Evolutionary conservation across 2,888 invertebrate species (phyloP).

Genomic region (Gymnoscelis rufifasciata): DNA sequence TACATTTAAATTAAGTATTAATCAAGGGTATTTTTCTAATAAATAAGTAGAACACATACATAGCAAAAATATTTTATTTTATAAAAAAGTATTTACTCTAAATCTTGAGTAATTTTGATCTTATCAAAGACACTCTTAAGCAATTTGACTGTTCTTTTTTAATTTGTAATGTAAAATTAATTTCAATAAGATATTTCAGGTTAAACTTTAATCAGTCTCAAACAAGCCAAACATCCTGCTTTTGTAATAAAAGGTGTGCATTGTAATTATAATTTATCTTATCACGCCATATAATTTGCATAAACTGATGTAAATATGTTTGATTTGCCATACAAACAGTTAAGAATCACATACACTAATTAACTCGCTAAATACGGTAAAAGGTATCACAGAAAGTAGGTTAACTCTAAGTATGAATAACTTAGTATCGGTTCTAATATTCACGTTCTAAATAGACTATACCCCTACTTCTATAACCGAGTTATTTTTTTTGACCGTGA

Average conservation of each 20-base stretch:
- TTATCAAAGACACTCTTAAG: conserved; percentile 4
- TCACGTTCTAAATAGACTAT: too few relatives aligned
- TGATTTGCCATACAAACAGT: not conserved
- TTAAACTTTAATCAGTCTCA: conserved; percentile 22
- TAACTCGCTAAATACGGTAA: conserved; percentile 6
- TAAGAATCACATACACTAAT: conserved; percentile 3
- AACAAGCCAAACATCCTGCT: conserved; percentile 9
- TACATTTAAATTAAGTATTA: not conserved
- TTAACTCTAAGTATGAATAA: too few relatives aligned
- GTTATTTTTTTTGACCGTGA: not conserved
- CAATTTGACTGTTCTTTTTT: conserved; percentile 15
- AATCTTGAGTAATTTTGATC: conserved; percentile 14
- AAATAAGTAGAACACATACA: conserved; percentile 5
- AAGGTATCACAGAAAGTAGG: conserved; percentile 21
- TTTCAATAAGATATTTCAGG: conserved; percentile 16
- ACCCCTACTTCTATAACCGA: too few relatives aligned
- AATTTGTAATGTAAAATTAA: not conserved
- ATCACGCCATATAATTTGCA: conserved; percentile 9
- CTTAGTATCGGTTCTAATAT: too few relatives aligned
- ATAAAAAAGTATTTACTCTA: conserved; percentile 17
- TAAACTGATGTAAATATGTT: not conserved
- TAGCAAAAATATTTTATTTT: conserved; percentile 26
- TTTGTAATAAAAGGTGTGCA: conserved; percentile 5
- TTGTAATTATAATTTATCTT: conserved; percentile 8
- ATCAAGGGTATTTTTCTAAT: not conserved